Evolutionary conservation across 2,797 vertebrate species (phyloP), one percentile per base, ranked within the genome.

Genomic region (Hapalemur alaotrensis): DNA sequence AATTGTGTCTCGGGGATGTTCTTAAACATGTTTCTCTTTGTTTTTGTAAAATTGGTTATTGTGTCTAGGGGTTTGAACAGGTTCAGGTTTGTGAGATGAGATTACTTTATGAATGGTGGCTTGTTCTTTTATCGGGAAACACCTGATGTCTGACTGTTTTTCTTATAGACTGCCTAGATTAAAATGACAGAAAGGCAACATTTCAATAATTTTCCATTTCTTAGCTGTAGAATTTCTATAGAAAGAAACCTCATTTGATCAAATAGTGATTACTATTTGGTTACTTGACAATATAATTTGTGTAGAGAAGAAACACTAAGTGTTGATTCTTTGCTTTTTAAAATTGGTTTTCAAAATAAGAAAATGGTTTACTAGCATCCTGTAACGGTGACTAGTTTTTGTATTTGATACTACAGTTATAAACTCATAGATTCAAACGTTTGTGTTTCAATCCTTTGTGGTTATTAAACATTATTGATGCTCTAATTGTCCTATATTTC

Each of bases 261-360:
- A 97, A n/a, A 80, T 86, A 25, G 1, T 46, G 84, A 38, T 84
- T 81, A 76, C 32, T 73, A 5, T 91, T 96, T 91, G 48, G 67
- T 63, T 91, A 65, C 30, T 65, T 94, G 54, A 20, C 41, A 48
- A 41, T 76, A 35, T 1, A 83, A 23, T 73, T 65, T 92, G 22
- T 88, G 57, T 46, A 78, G 28, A 61, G 92, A 94, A 91, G n/a
- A 41, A 73, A 87, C 30, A 70, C 6, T 50, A 83, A 72, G n/a
- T 76, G 15, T 69, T 81, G 30, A 7, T 41, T 54, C 11, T 54
- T 52, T 22, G 5, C 32, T 35, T n/a, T 87, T 95, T 46, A 32
- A 30, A 65, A 57, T 20, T 38, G 8, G 15, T 85, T 85, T 94
- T 89, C 32, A 88, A 61, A 85, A 54, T 94, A 70, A 73, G 8